A percentile compares a stretch with the other conserved stretches of the same genome.
Evolutionary conservation across 2,797 vertebrate genomes (phyloP).

Genomic region (Apogon talboti): DNA sequence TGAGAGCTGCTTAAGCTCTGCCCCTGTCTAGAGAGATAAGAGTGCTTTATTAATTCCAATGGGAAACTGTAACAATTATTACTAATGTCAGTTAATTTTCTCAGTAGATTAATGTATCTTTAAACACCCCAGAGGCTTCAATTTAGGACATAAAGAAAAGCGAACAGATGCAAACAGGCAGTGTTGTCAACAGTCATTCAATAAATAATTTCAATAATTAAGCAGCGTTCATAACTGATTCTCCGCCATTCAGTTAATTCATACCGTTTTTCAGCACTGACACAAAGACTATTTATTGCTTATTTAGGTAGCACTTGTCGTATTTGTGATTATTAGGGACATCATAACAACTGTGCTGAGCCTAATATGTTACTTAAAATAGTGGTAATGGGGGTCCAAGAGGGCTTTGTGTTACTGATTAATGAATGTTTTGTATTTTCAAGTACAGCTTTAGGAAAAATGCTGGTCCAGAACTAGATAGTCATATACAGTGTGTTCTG

Average conservation of each 20-base stretch:
- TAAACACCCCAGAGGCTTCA: not conserved
- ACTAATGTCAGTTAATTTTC: not conserved
- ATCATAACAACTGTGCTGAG: constrained; percentile 15
- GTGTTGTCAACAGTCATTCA: not conserved
- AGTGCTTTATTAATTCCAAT: no score
- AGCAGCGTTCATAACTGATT: constrained; percentile 1
- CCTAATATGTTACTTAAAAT: constrained; percentile 7
- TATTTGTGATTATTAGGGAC: constrained; percentile 28
- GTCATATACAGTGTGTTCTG: not conserved
- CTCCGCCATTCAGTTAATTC: not conserved
- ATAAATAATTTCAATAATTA: constrained; percentile 1
- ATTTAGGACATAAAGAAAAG: not conserved
- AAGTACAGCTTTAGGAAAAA: not conserved
- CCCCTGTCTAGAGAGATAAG: no score
- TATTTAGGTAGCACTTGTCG: not conserved
- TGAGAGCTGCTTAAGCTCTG: not conserved
- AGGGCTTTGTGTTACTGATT: constrained; percentile 4
- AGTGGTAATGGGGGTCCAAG: not conserved
- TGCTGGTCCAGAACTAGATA: not conserved
- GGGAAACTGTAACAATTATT: no score
- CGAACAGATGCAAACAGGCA: not conserved
- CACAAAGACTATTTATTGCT: no score
- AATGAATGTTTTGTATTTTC: not conserved
- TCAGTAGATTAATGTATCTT: not conserved
- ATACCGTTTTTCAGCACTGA: not conserved